Evolutionary conservation across 2,797 vertebrate species (phyloP).

Genomic region (Xiphophorus birchmanni): DNA sequence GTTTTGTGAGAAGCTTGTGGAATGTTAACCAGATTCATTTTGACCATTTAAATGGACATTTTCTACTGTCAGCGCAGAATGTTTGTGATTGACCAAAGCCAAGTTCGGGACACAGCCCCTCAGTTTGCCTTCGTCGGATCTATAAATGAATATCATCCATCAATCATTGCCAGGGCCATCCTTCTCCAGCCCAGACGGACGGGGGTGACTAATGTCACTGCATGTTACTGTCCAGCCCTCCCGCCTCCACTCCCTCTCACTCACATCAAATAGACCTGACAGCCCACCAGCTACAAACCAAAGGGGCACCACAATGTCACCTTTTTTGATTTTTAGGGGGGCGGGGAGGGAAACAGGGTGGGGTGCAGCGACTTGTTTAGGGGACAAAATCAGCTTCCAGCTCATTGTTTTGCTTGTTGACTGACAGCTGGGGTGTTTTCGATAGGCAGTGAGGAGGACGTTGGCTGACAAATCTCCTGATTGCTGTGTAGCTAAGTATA

Average conservation of each 20-base stretch:
- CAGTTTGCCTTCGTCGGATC: conserved; percentile 74
- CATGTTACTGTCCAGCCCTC: conserved; percentile 93
- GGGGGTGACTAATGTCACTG: conserved; percentile 94
- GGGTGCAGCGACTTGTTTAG: conserved; percentile 68
- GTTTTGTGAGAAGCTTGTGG: neutral
- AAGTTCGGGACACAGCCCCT: conserved; percentile 47
- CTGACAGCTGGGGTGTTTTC: conserved; percentile 69
- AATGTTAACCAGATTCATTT: neutral
- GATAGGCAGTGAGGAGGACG: conserved; percentile 57
- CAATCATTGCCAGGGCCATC: conserved; percentile 96
- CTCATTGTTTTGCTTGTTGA: conserved; percentile 78
- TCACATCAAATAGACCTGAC: conserved; percentile 94
- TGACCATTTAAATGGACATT: neutral
- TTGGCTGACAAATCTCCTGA: conserved; percentile 43
- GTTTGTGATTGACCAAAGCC: conserved; percentile 57
- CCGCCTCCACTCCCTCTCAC: conserved; percentile 84
- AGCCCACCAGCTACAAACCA: conserved; percentile 88
- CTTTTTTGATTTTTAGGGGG: conserved; percentile 82
- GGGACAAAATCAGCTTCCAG: conserved; percentile 66
- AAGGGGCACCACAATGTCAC: conserved; percentile 92
- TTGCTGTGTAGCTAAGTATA: conserved; percentile 24
- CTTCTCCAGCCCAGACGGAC: conserved; percentile 89
- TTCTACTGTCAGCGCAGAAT: conserved; percentile 47
- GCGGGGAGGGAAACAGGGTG: conserved; percentile 31
- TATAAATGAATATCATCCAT: conserved; percentile 94